Base-by-base conservation (phyloP, 2,888 invertebrate species). In the Drosophila subsilvestris region DNA sequence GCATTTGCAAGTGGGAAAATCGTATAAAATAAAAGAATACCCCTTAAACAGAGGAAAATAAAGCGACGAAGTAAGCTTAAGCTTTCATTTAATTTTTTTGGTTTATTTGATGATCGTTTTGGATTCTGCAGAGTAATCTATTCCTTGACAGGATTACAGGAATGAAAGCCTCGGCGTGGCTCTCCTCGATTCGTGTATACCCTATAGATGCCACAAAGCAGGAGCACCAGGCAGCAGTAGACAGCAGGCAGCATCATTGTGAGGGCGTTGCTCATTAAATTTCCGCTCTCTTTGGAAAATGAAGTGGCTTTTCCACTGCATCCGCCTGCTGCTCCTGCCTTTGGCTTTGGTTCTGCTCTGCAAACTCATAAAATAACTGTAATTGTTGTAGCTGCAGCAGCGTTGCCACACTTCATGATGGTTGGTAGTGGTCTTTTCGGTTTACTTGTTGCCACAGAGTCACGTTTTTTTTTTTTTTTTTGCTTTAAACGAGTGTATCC, bases 291-390 rank as follows among this genome's bases (percentile, higher is more conserved):
- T 79, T 88, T 86, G 84, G 81, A 78, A 75, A 67, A 63, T 80
- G 80, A 86, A 88, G 83, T 88, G 74, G 74, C 59, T 27, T 3
- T 20, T 43, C 10, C 42, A 50, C 20, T 20, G 18, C 50, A 18
- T 43, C 17, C 47, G n/a, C 22, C 54, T 43, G 25, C 20, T 5
- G 6, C 25, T 37, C 37, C 14, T 37, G 37, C 7, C 37, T 37
- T 37, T 37, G 37, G 2, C 7, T 60, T 44, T 61, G 76, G 88
- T 88, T 83, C 73, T 88, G 84, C 88, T 84, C 88, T 84, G 87
- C 86, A 84, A 88, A 88, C 79, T 84, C 86, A 84, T 84, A 69
- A 84, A 84, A 84, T 84, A 88, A 88, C 88, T 88, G 84, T 88
- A 84, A 88, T 88, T 88, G 88, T 88, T 74, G 86, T 88, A 88